Evolutionary conservation across 2,113 vertebrate species (phyloP).

Genomic region (Gorsachius goisagi): DNA sequence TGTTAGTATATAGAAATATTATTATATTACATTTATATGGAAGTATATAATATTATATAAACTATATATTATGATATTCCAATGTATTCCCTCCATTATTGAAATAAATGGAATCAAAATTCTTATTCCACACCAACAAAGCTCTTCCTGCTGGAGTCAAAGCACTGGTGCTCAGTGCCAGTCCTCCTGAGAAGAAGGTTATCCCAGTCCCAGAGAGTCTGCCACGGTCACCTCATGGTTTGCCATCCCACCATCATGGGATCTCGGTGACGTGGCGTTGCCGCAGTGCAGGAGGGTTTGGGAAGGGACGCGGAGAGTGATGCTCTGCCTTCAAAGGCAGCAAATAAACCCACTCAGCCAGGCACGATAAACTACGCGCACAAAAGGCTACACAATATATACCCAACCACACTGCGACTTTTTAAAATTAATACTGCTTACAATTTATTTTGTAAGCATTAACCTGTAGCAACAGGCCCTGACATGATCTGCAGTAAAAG

Average conservation of each 20-base stretch:
- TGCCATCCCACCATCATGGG: no score
- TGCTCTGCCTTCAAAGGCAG: not conserved
- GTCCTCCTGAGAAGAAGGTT: not conserved
- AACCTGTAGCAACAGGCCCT: not conserved
- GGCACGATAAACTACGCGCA: not conserved
- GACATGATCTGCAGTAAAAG: not conserved
- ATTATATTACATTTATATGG: no score
- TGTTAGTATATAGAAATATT: not conserved
- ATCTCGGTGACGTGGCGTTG: fast-evolving
- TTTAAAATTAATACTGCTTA: not conserved
- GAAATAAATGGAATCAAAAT: not conserved
- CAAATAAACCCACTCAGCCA: not conserved
- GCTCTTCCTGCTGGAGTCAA: not conserved
- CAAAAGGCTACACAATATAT: not conserved
- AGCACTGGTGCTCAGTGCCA: no score
- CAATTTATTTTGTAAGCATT: not conserved
- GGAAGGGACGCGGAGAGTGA: not conserved
- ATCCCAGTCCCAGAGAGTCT: not conserved
- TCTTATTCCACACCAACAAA: not conserved
- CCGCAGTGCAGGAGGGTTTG: not conserved
- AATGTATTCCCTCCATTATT: not conserved
- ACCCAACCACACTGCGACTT: not conserved
- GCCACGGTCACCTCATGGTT: not conserved
- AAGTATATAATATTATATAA: not conserved
- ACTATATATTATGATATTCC: not conserved